These are phyloP conservation scores for Hippocampus abdominalis DNA, from an alignment of 2,113 vertebrate genomes.

Conservation along the genomic window DNA sequence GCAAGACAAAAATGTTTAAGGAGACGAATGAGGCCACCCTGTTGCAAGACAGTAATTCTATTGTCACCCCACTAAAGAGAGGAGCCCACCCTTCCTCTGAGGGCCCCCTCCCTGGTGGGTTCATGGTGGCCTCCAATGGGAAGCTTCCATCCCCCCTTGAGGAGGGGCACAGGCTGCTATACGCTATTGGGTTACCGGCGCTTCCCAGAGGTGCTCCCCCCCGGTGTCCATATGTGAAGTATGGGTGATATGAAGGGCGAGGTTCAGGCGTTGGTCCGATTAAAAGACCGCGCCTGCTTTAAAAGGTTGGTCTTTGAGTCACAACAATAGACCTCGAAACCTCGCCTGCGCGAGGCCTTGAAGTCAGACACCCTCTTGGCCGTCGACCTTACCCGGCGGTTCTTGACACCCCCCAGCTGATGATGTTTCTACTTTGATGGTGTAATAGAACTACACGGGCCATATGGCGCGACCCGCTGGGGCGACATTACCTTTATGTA, in stretches of 20 bases:
- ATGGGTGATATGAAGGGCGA: background rate
- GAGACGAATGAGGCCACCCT: background rate
- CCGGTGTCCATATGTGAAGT: constrained; percentile 1
- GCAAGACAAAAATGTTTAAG: background rate
- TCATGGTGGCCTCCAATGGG: constrained; percentile 1
- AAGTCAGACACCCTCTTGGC: background rate
- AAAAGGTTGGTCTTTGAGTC: background rate
- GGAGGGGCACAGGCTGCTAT: background rate
- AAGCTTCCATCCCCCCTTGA: background rate
- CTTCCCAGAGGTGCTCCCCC: background rate
- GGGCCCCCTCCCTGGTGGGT: background rate
- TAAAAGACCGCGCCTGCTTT: background rate
- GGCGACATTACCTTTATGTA: background rate
- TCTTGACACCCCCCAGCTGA: background rate
- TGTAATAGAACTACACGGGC: background rate
- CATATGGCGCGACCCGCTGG: background rate
- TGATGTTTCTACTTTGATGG: background rate
- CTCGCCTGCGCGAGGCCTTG: background rate
- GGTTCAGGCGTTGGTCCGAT: constrained; percentile 1
- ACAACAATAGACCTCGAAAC: background rate
- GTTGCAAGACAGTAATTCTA: background rate
- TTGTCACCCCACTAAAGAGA: background rate
- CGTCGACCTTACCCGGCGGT: background rate
- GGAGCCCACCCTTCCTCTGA: background rate
- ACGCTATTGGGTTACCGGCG: background rate